Percentiles rank a stretch among this genome's conserved stretches.
Evolutionary conservation across 2,888 invertebrate species (phyloP).

Genomic region (Thymelicus sylvestris): DNA sequence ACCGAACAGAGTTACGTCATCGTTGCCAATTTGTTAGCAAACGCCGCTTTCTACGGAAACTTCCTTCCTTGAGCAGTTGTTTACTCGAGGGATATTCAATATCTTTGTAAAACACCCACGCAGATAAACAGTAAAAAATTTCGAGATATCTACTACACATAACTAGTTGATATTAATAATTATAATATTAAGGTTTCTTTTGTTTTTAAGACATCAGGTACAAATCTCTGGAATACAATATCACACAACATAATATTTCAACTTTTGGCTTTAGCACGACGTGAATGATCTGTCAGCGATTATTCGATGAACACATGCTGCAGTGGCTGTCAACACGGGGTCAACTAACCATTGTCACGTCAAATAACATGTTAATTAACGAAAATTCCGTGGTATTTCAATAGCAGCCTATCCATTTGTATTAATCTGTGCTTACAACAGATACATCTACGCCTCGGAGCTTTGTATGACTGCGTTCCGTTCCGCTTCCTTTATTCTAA

Average conservation of each 20-base stretch:
- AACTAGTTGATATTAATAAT: too few species aligned
- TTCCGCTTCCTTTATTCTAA: constrained; percentile 32
- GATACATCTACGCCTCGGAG: constrained; percentile 17
- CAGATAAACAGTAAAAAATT: not conserved
- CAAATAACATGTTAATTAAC: not conserved
- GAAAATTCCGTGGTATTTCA: constrained; percentile 3
- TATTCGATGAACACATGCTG: too few species aligned
- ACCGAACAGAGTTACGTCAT: constrained; percentile 11
- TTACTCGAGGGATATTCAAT: constrained; percentile 17
- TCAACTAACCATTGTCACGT: not conserved
- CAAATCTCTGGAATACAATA: too few species aligned
- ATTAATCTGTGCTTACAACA: constrained; percentile 1
- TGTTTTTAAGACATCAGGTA: too few species aligned
- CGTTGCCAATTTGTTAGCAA: constrained; percentile 25
- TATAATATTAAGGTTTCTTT: too few species aligned
- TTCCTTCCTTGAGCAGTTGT: constrained; percentile 10
- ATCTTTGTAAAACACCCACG: constrained; percentile 6
- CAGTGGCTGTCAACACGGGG: too few species aligned
- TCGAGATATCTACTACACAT: too few species aligned
- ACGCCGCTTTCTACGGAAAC: constrained; percentile 38
- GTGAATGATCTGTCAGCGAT: too few species aligned
- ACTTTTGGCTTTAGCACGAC: too few species aligned
- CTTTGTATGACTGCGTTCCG: constrained; percentile 8
- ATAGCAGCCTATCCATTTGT: not conserved
- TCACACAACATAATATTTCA: too few species aligned